These are phyloP conservation scores for Nomada goodeniana DNA, from an alignment of 2,888 invertebrate genomes.

Conservation along the genomic window DNA sequence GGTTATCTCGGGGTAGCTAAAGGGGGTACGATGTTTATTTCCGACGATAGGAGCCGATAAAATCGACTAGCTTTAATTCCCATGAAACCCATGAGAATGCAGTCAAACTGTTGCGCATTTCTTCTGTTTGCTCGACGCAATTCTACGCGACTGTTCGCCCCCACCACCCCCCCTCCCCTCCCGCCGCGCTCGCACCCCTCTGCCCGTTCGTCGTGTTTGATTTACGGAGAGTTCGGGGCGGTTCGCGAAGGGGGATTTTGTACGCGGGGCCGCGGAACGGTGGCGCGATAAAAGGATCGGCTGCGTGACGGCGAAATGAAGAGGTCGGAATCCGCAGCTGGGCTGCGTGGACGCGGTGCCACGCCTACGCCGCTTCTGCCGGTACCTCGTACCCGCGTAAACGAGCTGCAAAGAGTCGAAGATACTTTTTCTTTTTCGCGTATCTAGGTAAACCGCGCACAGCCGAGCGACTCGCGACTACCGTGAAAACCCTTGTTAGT, in stretches of 20 bases:
- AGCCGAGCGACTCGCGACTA: constrained; percentile 56
- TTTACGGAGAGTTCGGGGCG: background rate
- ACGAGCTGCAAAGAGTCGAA: constrained; percentile 64
- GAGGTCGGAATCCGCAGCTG: background rate
- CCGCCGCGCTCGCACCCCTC: background rate
- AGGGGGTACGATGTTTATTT: constrained; percentile 78
- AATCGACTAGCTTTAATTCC: constrained; percentile 75
- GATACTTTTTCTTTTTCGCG: constrained; percentile 65
- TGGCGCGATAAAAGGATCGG: too few species aligned
- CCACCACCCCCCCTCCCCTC: too few species aligned
- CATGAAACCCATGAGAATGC: constrained; percentile 64
- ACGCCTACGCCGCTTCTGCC: constrained; percentile 57
- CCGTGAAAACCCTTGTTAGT: constrained; percentile 79
- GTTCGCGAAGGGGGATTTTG: too few species aligned
- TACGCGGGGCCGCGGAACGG: background rate
- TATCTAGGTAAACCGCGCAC: constrained; percentile 70
- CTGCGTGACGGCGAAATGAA: too few species aligned
- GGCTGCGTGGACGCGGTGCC: constrained; percentile 40
- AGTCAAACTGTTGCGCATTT: constrained; percentile 27
- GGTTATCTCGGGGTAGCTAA: constrained; percentile 75
- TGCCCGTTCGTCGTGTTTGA: constrained; percentile 4
- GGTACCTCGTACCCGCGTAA: constrained; percentile 44
- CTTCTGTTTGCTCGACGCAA: constrained; percentile 13
- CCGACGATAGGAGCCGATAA: constrained; percentile 75
- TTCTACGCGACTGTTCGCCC: background rate